A percentile compares a stretch with the other conserved stretches of the same genome.
Conservation (phyloP, 2,888 invertebrate genomes). For the Phengaris alcon region DNA sequence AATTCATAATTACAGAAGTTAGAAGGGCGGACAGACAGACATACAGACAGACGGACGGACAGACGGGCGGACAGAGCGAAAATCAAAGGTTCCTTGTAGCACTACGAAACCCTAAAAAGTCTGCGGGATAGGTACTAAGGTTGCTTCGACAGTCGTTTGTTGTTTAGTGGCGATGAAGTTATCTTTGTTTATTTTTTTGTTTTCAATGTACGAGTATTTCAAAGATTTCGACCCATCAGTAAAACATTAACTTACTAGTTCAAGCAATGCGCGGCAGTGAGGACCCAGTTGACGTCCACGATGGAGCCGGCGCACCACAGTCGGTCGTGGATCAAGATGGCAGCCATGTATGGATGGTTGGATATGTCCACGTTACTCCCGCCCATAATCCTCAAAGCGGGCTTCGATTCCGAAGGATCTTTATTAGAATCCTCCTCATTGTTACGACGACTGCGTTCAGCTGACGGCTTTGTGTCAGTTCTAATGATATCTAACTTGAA, state of each 20-base stretch:
- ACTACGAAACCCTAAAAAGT: too few species aligned
- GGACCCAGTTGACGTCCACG: conserved; percentile 67
- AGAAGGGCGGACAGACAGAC: too few species aligned
- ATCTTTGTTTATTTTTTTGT: too few species aligned
- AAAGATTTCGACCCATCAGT: neutral
- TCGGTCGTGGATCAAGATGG: conserved; percentile 65
- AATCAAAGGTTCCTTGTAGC: too few species aligned
- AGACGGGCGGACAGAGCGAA: too few species aligned
- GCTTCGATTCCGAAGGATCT: conserved; percentile 39
- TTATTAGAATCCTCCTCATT: conserved; percentile 41
- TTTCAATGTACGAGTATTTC: too few species aligned
- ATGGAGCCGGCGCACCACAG: conserved; percentile 70
- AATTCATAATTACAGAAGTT: too few species aligned
- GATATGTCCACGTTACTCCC: conserved; percentile 55
- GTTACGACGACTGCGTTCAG: conserved; percentile 44
- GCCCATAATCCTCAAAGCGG: conserved; percentile 48
- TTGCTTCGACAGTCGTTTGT: too few species aligned
- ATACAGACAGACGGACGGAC: too few species aligned
- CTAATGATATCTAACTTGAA: conserved; percentile 35
- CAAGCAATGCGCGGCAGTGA: conserved; percentile 70
- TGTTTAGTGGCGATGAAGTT: too few species aligned
- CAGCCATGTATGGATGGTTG: conserved; percentile 69
- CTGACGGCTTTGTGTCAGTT: conserved; percentile 33
- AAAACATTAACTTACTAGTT: conserved; percentile 60
- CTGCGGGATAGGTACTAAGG: too few species aligned